Conservation (phyloP, 2,888 invertebrate species). For the Andrena haemorrhoa region DNA sequence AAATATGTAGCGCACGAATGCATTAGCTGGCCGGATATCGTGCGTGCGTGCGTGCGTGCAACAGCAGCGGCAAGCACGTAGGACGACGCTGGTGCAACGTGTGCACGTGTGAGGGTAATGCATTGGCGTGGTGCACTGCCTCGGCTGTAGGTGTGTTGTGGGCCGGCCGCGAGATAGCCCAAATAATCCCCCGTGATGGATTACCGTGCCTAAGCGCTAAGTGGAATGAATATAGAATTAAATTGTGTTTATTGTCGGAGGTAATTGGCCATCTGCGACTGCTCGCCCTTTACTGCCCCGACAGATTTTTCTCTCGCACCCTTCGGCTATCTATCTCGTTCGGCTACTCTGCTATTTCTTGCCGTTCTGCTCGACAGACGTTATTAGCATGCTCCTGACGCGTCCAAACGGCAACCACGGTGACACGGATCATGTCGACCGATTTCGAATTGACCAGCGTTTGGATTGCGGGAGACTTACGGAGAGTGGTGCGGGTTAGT, state of each 20-base stretch:
- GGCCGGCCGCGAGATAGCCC: slow-evolving; percentile 77
- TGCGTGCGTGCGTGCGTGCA: slow-evolving; percentile 49
- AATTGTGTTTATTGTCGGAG: slow-evolving; percentile 82
- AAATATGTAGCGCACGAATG: slow-evolving; percentile 79
- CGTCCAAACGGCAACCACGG: no score
- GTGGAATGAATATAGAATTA: slow-evolving; percentile 83
- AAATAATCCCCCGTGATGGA: slow-evolving; percentile 81
- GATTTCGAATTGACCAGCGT: no score
- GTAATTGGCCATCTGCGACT: slow-evolving; percentile 83
- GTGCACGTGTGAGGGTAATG: slow-evolving; percentile 50
- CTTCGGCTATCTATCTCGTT: slow-evolving; percentile 4
- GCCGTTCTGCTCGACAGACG: neutral
- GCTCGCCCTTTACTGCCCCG: slow-evolving; percentile 57
- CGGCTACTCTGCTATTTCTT: slow-evolving; percentile 12
- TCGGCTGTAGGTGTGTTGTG: slow-evolving; percentile 71
- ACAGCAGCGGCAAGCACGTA: slow-evolving; percentile 35
- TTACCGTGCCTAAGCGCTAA: slow-evolving; percentile 79
- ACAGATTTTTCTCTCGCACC: slow-evolving; percentile 52
- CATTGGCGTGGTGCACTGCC: slow-evolving; percentile 28
- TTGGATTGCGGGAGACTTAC: no score
- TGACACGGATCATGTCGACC: no score
- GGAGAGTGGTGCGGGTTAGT: no score
- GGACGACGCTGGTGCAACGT: slow-evolving; percentile 35
- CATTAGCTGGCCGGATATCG: slow-evolving; percentile 72
- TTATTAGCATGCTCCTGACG: neutral